These are phyloP conservation scores for Hirundichthys speculiger DNA, from an alignment of 2,113 vertebrate species.

Conservation along the genomic window DNA sequence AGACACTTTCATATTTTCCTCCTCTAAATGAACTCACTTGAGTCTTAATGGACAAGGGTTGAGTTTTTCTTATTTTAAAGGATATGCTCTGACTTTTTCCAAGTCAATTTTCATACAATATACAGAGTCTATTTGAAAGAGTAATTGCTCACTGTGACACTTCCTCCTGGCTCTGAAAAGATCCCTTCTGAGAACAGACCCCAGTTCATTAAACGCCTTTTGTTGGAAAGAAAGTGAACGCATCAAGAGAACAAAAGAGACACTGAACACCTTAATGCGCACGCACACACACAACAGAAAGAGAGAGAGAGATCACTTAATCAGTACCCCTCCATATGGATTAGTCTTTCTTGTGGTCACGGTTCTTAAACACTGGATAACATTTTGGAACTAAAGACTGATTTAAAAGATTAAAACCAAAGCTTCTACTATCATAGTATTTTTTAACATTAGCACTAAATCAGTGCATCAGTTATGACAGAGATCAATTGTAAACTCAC, in stretches of 20 bases:
- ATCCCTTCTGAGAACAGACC: not conserved
- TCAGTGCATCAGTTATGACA: no score
- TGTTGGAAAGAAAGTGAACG: conserved; percentile 46
- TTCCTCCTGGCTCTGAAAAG: conserved; percentile 22
- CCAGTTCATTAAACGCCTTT: conserved; percentile 53
- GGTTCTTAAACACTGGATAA: not conserved
- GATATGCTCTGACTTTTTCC: not conserved
- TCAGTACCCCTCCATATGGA: conserved; percentile 8
- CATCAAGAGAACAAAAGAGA: conserved; percentile 54
- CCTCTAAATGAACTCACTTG: no score
- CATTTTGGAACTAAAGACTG: no score
- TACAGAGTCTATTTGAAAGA: conserved; percentile 12
- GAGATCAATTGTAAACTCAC: no score
- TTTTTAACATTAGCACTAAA: no score
- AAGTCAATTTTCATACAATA: not conserved
- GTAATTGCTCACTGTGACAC: conserved; percentile 10
- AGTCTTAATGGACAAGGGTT: not conserved
- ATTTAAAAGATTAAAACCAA: no score
- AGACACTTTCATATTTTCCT: no score
- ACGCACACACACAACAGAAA: not conserved
- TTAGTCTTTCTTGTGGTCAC: no score
- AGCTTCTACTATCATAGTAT: no score
- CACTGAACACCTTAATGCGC: conserved; percentile 47
- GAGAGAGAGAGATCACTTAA: not conserved
- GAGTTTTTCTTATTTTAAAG: conserved; percentile 1